Base-by-base conservation (phyloP, 2,797 vertebrate genomes). In the Hirundo rustica region DNA sequence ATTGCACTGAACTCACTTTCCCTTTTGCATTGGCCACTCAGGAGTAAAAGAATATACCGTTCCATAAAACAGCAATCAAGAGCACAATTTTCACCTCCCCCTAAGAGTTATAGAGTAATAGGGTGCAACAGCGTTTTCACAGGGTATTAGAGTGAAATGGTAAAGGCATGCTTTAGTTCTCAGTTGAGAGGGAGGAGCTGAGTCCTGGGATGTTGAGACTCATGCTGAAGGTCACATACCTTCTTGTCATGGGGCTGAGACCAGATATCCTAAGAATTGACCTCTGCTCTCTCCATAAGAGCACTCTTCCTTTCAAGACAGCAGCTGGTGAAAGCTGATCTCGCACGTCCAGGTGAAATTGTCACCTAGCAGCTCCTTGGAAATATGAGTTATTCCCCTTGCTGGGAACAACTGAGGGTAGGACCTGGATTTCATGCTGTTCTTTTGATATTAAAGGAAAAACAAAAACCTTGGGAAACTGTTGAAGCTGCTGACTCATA, bases 191-290 rank as follows among this genome's bases (percentile, higher is more conserved):
- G 47, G 47, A 89, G 62, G 45, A 87, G 38, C 67, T 27, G 83
- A 79, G 55, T 81, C 12, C 64, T 50, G 54, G 66, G 83, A 78
- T 85, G 86, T 50, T 66, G 78, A 75, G 64, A 38, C 78, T 79
- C 30, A 3, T 42, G 55, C 67, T 67, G 71, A 90, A 92, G 83
- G 89, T 95, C 94, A 71, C 92, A 92, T 95, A 94, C 88, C 81
- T 96, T 82, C 93, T 94, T 94, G 92, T 95, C 74, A 61, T n/a
- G 29, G 65, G 19, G 32, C 83, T 82, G 84, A 87, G 95, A 92
- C 36, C 77, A 85, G 88, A 85, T 85, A 91, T 92, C 79, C 75
- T 29, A 44, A 82, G 81, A 57, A 65, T 2, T 94, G 95, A 92
- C 94, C 95, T 96, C 92, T 95, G 88, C 91, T 89, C 81, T 67